Evolutionary conservation across 1,140 invertebrate genomes (phyloP).

Genomic region (Heliconius congener): DNA sequence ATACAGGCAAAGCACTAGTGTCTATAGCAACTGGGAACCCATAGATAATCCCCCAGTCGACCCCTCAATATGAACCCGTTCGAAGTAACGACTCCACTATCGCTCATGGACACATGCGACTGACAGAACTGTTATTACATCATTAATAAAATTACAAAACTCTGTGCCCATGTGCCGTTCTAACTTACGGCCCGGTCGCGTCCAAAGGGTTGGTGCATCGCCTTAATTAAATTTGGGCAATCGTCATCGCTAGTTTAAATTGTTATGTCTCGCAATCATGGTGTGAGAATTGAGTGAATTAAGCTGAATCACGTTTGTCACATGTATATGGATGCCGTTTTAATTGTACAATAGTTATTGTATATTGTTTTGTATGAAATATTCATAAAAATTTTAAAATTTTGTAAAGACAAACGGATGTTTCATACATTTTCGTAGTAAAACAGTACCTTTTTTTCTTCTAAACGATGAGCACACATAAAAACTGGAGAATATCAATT

Average conservation of each 20-base stretch:
- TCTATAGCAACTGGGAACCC: conserved; percentile 52
- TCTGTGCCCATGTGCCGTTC: conserved; percentile 69
- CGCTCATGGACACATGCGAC: conserved; percentile 76
- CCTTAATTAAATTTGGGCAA: conserved; percentile 78
- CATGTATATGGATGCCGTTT: conserved; percentile 46
- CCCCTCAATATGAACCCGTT: conserved; percentile 77
- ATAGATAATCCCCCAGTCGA: conserved; percentile 67
- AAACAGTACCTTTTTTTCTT: not conserved
- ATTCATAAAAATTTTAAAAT: not conserved
- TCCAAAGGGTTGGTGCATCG: conserved; percentile 63
- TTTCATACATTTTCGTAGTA: not conserved
- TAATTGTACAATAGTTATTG: not conserved
- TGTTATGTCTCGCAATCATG: conserved; percentile 66
- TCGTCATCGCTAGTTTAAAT: conserved; percentile 64
- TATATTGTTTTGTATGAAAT: not conserved
- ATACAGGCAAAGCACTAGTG: conserved; percentile 32
- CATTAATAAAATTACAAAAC: conserved; percentile 82
- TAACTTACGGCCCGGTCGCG: conserved; percentile 62
- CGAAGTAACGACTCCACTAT: conserved; percentile 77
- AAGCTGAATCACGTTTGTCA: conserved; percentile 69
- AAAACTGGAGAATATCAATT: conserved; percentile 32
- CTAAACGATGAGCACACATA: conserved; percentile 14
- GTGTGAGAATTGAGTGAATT: conserved; percentile 72
- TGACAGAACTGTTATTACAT: conserved; percentile 81
- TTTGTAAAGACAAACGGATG: not conserved